These are phyloP conservation scores for Phaetusa simplex DNA, from an alignment of 2,113 vertebrate species.

Conservation along the genomic window DNA sequence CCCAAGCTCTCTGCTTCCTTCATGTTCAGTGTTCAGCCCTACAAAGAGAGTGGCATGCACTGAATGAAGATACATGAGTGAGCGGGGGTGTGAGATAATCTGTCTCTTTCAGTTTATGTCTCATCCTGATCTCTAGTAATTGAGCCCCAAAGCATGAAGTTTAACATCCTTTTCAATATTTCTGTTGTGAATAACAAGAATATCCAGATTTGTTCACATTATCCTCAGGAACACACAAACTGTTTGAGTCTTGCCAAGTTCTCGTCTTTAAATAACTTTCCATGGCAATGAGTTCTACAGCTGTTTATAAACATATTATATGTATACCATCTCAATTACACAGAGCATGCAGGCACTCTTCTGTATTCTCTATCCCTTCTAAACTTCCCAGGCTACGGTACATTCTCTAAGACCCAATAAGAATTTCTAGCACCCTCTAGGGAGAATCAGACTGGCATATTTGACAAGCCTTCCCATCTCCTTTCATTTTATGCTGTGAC, in stretches of 20 bases:
- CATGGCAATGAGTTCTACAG: conserved; percentile 39
- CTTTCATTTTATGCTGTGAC: conserved; percentile 35
- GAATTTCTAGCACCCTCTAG: conserved; percentile 38
- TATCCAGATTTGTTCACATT: conserved; percentile 58
- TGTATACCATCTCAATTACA: conserved; percentile 34
- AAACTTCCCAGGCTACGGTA: background rate
- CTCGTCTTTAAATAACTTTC: conserved; percentile 34
- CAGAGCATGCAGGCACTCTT: background rate
- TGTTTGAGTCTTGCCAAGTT: conserved; percentile 33
- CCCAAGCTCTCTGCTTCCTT: background rate
- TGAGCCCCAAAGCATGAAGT: conserved; percentile 20
- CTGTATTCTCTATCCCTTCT: background rate
- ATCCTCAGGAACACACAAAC: conserved; percentile 37
- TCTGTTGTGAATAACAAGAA: conserved; percentile 45
- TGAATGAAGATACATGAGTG: background rate
- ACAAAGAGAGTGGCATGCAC: background rate
- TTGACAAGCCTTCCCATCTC: conserved; percentile 38
- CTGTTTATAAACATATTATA: conserved; percentile 49
- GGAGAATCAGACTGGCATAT: conserved; percentile 27
- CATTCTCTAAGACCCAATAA: conserved; percentile 21
- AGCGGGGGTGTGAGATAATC: background rate
- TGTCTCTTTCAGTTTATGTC: conserved; percentile 13
- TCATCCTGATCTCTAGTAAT: background rate
- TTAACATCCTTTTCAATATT: conserved; percentile 35
- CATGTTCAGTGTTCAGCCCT: background rate